Conservation (phyloP, 2,797 vertebrate species). For the Prunella strophiata region DNA sequence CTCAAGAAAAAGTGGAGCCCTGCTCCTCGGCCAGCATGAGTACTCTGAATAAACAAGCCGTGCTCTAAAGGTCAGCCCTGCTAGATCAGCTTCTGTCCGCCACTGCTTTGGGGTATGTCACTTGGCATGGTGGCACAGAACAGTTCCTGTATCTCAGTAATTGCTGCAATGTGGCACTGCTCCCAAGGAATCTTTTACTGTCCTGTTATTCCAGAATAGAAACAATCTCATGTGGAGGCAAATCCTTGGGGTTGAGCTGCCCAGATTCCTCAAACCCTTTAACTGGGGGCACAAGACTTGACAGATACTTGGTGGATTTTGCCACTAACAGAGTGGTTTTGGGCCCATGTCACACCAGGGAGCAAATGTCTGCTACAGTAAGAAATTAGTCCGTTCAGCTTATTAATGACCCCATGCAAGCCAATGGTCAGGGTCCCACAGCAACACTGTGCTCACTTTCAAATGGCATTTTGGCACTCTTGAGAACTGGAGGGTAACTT, state of each 20-base stretch:
- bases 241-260: background rate
- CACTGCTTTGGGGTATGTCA: background rate
- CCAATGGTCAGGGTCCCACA: rapidly evolving
- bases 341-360: background rate
- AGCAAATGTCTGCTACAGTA: background rate
- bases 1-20: background rate
- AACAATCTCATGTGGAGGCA: background rate
- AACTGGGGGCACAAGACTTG: background rate
- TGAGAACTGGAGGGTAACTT: conserved; percentile 4
- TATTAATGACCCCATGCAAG: background rate
- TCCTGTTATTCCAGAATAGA: background rate
- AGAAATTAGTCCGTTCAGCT: background rate
- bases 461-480: background rate
- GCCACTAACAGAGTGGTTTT: background rate
- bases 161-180: background rate
- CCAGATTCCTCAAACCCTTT: background rate
- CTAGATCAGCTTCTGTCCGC: background rate
- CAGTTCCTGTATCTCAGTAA: background rate
- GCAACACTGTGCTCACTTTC: rapidly evolving
- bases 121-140: background rate
- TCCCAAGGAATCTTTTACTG: rapidly evolving
- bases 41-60: rapidly evolving
- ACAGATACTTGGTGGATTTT: background rate
- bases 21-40: rapidly evolving
- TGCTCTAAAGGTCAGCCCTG: background rate